Evolutionary conservation across 2,113 vertebrate genomes (phyloP), one percentile per base, ranked within the genome.

Genomic region (Nesogale talazaci): DNA sequence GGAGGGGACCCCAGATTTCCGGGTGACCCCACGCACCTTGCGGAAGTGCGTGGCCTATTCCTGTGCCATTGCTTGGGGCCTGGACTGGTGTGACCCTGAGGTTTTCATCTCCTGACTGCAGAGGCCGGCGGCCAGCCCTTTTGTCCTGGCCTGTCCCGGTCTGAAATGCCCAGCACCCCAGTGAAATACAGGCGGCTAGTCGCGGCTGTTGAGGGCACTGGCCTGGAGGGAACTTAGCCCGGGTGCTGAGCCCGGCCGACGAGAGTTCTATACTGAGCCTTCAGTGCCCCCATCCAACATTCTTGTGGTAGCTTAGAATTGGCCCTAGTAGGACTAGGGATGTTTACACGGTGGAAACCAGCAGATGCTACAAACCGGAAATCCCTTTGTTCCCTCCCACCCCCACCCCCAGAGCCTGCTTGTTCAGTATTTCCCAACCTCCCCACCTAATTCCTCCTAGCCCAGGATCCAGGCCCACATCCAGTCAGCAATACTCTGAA

Each of bases 251-350:
- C n/a, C 2, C 9, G 19, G 19, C 20, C 3, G 70, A 34, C 2
- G 19, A 23, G 34, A 72, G 34, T 36, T 36, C 12, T 10, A 19
- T 22, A 9, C 34, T 20, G 70, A 72, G 20, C 34, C 34, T 20
- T 36, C 70, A 72, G 10, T 36, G 70, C 34, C 6, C 46, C 34
- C 19, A 2, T 72, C 61, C 2, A 25, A 25, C 22, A 1, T 31
- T 23, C 0, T 9, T 0, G 1, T n/a, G 36, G 74, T 40, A 38
- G 29, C 75, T 22, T 2, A n/a, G 1, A 3, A 34, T 34, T 3
- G 34, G 25, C 36, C 29, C 0, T 1, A 1, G 61, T 22, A n/a
- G 19, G 56, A 40, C 34, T 12, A 52, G 46, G 46, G 46, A 52
- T 38, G 1, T 42, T 77, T 79, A 65, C n/a, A 27, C 36, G 6